Evolutionary conservation across 1,140 invertebrate genomes (phyloP), one percentile per base, ranked within the genome.

Genomic region (Globodera ellingtonae): DNA sequence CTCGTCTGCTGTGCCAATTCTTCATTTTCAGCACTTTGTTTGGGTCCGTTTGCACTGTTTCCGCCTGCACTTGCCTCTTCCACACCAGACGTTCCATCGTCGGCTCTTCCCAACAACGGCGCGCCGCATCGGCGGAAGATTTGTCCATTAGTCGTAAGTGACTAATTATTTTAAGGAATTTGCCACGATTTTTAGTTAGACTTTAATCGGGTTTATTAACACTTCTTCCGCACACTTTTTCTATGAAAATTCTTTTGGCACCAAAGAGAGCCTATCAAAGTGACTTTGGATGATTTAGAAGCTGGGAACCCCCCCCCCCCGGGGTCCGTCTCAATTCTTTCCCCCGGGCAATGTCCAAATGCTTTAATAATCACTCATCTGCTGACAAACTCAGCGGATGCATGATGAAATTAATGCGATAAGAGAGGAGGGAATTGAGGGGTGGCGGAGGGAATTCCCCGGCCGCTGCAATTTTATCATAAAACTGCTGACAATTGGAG

Each of bases 11-110:
- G 48, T 82, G 81, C 72, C 81, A 82, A 69, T 79, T 84, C 72
- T 84, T 82, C 67, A 80, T 84, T n/a, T 82, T 82, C 73, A 80
- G 81, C 69, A 84, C 72, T 48, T 59, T 82, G 24, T 82, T 82
- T 69, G 81, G 81, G 6, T 75, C 67, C 10, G 81, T 84, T 47
- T 82, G 81, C 77, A 69, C 81, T 52, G 78, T 82, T 18, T 82
- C 81, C 3, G 75, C 81, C 24, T 82, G 83, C 67, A 85, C 81
- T 5, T 82, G 81, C 21, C 81, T 84, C 72, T 79, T 83, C 21
- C 82, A 46, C 48, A 62, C 75, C 44, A 48, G 75, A 21, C 56
- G 69, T 44, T 65, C 21, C 69, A 65, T 24, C 4, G 35, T 8
- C 24, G 35, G 35, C 35, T 35, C 35, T 35, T 35, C 35, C 9